Evolutionary conservation across 2,113 vertebrate genomes (phyloP).

Genomic region (Pogona vitticeps): DNA sequence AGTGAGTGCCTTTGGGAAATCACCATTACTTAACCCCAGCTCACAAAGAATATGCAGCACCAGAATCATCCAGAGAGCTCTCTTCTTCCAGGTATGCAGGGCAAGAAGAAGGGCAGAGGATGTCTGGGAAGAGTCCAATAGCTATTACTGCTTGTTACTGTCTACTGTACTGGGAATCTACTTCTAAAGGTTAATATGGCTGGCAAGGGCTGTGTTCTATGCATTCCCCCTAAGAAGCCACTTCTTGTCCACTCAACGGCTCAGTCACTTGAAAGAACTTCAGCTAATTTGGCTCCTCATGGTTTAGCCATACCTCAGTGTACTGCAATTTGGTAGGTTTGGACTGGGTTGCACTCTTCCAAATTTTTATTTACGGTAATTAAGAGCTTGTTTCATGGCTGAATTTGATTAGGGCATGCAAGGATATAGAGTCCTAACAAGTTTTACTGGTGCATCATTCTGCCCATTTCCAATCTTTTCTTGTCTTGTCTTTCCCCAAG

Average conservation of each 20-base stretch:
- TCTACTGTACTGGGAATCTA: neutral
- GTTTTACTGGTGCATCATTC: neutral
- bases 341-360: neutral
- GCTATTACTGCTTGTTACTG: neutral
- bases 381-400: neutral
- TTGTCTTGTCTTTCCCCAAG: no score
- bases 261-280: neutral
- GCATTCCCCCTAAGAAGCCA: neutral
- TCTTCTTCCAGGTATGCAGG: neutral
- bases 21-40: neutral
- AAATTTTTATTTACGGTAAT: neutral
- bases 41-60: neutral
- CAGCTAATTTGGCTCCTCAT: neutral
- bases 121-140: neutral
- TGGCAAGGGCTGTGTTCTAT: neutral
- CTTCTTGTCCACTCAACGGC: neutral
- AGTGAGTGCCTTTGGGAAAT: neutral
- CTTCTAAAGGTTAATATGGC: neutral
- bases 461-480: neutral
- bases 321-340: neutral
- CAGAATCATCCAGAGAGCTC: neutral
- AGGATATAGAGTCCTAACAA: neutral
- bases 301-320: neutral
- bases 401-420: neutral
- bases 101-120: neutral